These are phyloP conservation scores for Bombus picipes DNA, from an alignment of 1,140 invertebrate species.

Conservation along the genomic window DNA sequence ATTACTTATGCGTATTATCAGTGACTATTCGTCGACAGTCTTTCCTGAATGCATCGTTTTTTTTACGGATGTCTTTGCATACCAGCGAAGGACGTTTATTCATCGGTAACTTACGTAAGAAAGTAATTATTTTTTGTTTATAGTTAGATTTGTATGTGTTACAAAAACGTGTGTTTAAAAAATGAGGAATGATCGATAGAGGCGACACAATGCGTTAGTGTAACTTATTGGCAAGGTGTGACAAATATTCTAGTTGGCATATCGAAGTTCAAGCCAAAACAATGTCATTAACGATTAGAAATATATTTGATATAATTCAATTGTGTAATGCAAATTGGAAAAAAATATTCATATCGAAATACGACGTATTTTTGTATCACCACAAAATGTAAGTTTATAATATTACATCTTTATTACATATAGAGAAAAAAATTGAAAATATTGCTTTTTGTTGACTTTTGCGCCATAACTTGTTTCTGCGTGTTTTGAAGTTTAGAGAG, in stretches of 20 bases:
- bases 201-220: background rate
- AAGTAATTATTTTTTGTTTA: conserved; percentile 16
- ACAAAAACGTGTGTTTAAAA: background rate
- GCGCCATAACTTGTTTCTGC: background rate
- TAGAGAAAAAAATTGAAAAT: background rate
- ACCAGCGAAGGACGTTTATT: background rate
- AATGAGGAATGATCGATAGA: background rate
- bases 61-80: background rate
- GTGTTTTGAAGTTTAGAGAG: background rate
- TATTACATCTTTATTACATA: background rate
- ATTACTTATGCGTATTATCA: background rate
- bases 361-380: background rate
- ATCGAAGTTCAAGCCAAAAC: background rate
- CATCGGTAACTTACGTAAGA: background rate
- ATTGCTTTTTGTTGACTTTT: background rate
- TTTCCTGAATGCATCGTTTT: background rate
- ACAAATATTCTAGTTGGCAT: background rate
- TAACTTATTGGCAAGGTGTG: background rate
- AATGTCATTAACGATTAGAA: background rate
- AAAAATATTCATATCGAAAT: background rate
- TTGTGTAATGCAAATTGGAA: background rate
- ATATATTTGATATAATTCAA: background rate
- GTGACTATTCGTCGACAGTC: background rate
- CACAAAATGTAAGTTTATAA: background rate
- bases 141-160: no score